These are phyloP conservation scores for Propithecus deckenii DNA, from an alignment of 2,797 vertebrate species.

Conservation along the genomic window DNA sequence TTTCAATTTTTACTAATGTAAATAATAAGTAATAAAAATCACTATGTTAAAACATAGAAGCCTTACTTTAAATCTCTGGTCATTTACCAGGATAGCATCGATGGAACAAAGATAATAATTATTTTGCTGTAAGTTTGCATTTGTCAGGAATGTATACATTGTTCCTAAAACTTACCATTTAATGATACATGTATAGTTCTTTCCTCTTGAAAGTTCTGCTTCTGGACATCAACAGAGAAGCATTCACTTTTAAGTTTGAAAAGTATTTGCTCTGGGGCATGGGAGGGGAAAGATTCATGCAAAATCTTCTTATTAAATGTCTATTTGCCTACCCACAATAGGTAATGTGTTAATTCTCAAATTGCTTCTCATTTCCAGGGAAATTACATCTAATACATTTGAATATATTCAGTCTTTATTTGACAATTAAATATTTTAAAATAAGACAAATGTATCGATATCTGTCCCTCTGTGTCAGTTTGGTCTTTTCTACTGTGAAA, in stretches of 20 bases:
- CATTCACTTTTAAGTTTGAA: neutral
- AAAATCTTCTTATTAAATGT: neutral
- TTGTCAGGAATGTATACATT: neutral
- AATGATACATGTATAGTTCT: neutral
- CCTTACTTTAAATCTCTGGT: neutral
- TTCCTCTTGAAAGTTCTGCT: neutral
- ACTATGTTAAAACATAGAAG: neutral
- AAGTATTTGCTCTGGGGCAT: neutral
- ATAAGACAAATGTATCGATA: neutral
- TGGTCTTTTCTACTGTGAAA: neutral
- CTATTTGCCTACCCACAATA: neutral
- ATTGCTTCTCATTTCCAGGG: neutral
- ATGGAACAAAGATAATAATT: neutral
- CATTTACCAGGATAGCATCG: neutral
- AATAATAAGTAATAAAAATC: neutral
- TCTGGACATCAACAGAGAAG: neutral
- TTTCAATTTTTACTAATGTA: neutral
- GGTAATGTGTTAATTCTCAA: neutral
- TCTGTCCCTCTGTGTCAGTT: neutral
- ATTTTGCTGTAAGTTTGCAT: neutral
- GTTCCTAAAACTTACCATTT: neutral
- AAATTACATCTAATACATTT: neutral
- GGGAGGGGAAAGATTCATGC: neutral
- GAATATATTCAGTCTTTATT: neutral
- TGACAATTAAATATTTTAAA: neutral